Base-by-base conservation (phyloP, 1,140 invertebrate species). In the Phymorhynchus buccinoides region DNA sequence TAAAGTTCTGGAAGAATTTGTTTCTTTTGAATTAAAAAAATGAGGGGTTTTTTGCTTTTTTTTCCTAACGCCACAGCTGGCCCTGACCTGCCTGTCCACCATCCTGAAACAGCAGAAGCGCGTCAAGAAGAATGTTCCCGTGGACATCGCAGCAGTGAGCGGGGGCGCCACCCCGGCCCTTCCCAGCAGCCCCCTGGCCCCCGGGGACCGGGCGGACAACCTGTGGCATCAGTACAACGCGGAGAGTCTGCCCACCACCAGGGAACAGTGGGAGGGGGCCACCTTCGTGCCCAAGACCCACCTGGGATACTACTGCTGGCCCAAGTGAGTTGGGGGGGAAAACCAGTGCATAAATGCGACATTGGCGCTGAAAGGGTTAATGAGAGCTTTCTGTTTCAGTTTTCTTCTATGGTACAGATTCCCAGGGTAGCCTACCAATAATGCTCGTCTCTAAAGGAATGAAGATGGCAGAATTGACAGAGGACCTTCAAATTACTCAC, bases 281-380 rank as follows among this genome's bases (percentile, higher is more conserved):
- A 94, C 95, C 52, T 95, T 95, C 89, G 91, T 97, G 9, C 95
- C 97, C 89, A 95, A 96, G 88, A 94, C 95, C 27, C 94, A 95
- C 88, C 93, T 94, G 85, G 97, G 97, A 4, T 98, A 96, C 91
- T 97, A 97, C 89, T 93, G 93, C 2, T 98, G 97, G 97, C 96
- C 97, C 0, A 95, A 96, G 93, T 94, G 93, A 89, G 92, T 92
- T 37, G 14, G 27, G 7, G 30, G n/a, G n/a, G n/a, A n/a, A n/a
- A n/a, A n/a, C n/a, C n/a, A n/a, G n/a, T n/a, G n/a, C n/a, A n/a
- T n/a, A n/a, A n/a, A n/a, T n/a, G n/a, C n/a, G n/a, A n/a, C n/a
- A n/a, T n/a, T n/a, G n/a, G n/a, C n/a, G n/a, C n/a, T n/a, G n/a
- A n/a, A n/a, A n/a, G n/a, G n/a, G n/a, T n/a, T n/a, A n/a, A n/a